Evolutionary conservation across 2,888 invertebrate genomes (phyloP), one percentile per base, ranked within the genome.

Genomic region (Drosophila anceps): DNA sequence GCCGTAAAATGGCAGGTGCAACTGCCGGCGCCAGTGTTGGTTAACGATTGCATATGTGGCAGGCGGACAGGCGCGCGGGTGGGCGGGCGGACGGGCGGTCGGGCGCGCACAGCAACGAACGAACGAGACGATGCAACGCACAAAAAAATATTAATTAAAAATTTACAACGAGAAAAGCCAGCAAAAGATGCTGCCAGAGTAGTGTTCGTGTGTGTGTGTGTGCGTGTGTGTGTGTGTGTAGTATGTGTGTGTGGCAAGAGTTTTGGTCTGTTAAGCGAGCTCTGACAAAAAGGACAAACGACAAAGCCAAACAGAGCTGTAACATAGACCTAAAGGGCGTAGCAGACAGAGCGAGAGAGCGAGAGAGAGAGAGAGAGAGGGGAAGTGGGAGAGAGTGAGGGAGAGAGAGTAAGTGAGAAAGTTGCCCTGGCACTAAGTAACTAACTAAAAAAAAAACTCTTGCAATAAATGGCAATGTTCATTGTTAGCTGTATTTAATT

Each of bases 71-170:
- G 15, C 29, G 29, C 7, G 7, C 29, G 29, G 29, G 7, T 7
- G 29, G 29, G 7, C 29, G 29, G 29, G 7, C 29, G 29, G 29
- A 8, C 29, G 7, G 8, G 29, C 7, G 29, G n/a, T 2, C 24
- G 24, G 24, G 2, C 4, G 24, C 4, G 29, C 12, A 37, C n/a
- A 37, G 27, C 46, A 46, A 50, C 12, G 48, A 50, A n/a, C 29
- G 39, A 68, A 69, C 65, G 61, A 43, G 65, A 69, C 65, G 68
- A 81, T 74, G 84, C 77, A 70, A 75, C 69, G 77, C 69, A 77
- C 75, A 84, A 82, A 82, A 82, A 82, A 84, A 84, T 82, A 87
- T 82, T 82, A 82, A 82, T 82, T 82, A 86, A 81, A 84, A 84
- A 70, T 67, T 64, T 66, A 51, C 65, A 35, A 46, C 67, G 59